phyloP scores from a whole-genome alignment of 2,113 vertebrate genomes.

The Brachyistius frenatus region DNA sequence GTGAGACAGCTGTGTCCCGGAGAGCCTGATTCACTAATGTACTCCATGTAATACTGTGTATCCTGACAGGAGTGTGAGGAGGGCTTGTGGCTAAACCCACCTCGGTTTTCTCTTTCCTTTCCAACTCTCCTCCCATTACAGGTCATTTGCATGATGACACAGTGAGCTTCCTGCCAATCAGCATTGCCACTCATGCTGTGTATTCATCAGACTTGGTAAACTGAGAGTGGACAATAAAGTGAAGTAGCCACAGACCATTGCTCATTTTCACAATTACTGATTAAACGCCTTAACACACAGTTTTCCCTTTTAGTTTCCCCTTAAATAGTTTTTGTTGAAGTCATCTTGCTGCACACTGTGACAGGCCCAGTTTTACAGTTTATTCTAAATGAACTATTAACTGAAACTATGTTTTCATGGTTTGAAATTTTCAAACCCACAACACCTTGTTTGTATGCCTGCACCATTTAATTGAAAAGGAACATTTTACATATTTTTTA shows the following conservation, averaged over 20 bases:
- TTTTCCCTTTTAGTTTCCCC: background rate
- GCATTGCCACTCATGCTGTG: background rate
- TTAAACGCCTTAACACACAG: background rate
- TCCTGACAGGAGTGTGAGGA: constrained; percentile 28
- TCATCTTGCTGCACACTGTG: too few species aligned
- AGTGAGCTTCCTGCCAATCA: constrained; percentile 43
- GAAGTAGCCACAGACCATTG: constrained; percentile 6
- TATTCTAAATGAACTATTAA: background rate
- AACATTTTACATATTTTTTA: background rate
- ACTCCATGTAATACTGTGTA: constrained; percentile 52
- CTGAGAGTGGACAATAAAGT: constrained; percentile 10
- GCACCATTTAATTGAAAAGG: background rate
- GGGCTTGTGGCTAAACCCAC: constrained; percentile 43
- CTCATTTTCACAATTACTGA: background rate
- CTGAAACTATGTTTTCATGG: background rate
- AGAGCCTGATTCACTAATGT: constrained; percentile 59
- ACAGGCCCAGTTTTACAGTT: too few species aligned
- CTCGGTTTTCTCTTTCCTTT: constrained; percentile 41
- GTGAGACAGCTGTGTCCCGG: constrained; percentile 27
- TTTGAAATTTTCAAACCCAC: background rate
- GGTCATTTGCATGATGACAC: constrained; percentile 48
- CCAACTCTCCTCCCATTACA: constrained; percentile 68
- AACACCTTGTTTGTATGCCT: too few species aligned
- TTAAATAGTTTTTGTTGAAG: too few species aligned
- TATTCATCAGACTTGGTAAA: constrained; percentile 23